phyloP scores from a whole-genome alignment of 2,113 vertebrate genomes.

The Anolis carolinensis region DNA sequence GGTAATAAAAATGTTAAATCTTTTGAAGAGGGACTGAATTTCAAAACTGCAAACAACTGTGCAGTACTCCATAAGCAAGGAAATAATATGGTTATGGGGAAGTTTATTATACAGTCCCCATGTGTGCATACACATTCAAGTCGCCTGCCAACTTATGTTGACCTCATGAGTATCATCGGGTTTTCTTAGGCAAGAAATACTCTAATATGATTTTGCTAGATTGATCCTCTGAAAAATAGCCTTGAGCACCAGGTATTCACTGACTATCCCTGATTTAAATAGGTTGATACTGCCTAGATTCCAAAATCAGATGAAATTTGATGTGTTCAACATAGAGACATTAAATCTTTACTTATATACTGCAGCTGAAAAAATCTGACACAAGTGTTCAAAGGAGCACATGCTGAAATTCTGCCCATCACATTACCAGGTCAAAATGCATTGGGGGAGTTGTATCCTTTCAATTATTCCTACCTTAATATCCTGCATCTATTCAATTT shows the following conservation, averaged over 20 bases:
- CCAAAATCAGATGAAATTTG: too few species aligned
- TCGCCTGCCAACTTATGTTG: too few species aligned
- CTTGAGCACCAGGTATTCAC: too few species aligned
- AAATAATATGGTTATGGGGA: accelerated
- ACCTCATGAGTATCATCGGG: too few species aligned
- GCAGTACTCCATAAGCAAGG: constrained; percentile 11
- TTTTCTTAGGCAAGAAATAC: too few species aligned
- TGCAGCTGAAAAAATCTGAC: background rate
- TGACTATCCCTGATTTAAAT: too few species aligned
- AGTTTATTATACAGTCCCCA: background rate
- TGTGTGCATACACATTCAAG: too few species aligned
- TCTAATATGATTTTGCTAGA: too few species aligned
- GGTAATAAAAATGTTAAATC: constrained; percentile 53
- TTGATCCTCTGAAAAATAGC: too few species aligned
- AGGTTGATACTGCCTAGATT: too few species aligned
- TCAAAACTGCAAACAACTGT: constrained; percentile 22
- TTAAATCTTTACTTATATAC: background rate
- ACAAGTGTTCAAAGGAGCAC: background rate
- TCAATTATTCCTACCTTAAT: too few species aligned
- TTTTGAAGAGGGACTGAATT: constrained; percentile 31
- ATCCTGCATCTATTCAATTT: background rate
- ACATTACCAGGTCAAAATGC: background rate
- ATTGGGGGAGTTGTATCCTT: background rate
- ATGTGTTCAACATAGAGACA: background rate
- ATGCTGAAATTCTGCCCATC: background rate